Conservation (phyloP, 1,140 invertebrate species). For the Pogonomyrmex californicus region DNA sequence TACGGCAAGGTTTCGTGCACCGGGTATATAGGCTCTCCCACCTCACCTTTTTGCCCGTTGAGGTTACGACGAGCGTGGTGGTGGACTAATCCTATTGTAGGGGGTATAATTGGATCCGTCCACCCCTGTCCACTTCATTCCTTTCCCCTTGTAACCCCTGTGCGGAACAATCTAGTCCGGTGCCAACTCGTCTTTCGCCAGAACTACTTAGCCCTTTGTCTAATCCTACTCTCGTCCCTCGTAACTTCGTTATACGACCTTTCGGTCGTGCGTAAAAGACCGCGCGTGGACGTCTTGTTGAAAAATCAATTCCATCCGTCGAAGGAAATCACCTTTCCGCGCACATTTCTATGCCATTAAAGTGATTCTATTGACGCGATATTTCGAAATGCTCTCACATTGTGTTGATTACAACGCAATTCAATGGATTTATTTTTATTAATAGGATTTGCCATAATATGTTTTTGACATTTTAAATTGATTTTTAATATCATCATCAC, state of each 20-base stretch:
- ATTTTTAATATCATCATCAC: background rate
- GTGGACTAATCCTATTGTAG: slow-evolving; percentile 79
- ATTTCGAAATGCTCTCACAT: background rate
- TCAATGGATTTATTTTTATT: background rate
- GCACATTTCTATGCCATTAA: background rate
- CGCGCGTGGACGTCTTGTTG: slow-evolving; percentile 56
- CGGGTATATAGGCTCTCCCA: slow-evolving; percentile 31
- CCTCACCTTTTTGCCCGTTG: slow-evolving; percentile 67
- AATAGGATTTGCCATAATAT: background rate
- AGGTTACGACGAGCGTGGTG: slow-evolving; percentile 65
- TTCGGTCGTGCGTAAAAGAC: slow-evolving; percentile 59
- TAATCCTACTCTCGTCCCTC: slow-evolving; percentile 72
- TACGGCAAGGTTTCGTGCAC: slow-evolving; percentile 54
- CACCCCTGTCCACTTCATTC: slow-evolving; percentile 76
- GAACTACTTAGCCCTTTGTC: slow-evolving; percentile 75
- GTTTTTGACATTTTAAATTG: background rate
- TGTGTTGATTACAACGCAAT: background rate
- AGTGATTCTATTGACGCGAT: background rate
- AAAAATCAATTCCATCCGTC: slow-evolving; percentile 64
- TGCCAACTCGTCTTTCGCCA: slow-evolving; percentile 75
- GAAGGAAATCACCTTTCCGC: slow-evolving; percentile 24
- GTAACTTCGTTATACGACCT: slow-evolving; percentile 73
- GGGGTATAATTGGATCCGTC: slow-evolving; percentile 78
- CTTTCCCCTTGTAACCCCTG: slow-evolving; percentile 66
- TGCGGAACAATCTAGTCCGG: slow-evolving; percentile 70